phyloP scores from a whole-genome alignment of 2,888 invertebrate species.

The Ectropis crepuscularia region DNA sequence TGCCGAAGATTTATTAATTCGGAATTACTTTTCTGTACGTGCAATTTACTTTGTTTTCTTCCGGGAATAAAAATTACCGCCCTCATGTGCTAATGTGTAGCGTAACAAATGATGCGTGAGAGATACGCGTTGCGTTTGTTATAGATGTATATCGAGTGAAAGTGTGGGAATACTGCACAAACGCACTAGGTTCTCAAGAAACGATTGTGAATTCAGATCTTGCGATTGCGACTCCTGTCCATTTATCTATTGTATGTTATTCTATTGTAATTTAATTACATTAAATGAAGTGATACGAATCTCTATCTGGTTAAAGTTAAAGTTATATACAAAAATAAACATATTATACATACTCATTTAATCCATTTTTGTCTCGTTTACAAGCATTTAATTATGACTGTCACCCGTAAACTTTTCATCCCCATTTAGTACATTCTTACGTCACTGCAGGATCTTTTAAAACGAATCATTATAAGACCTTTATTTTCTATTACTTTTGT shows the following conservation, averaged over 20 bases:
- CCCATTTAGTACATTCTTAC: too few relatives aligned
- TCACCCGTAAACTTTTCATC: too few relatives aligned
- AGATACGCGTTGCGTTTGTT: constrained; percentile 26
- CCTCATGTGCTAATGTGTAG: constrained; percentile 20
- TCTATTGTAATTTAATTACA: constrained; percentile 14
- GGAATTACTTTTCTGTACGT: constrained; percentile 60
- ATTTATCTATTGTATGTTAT: neutral
- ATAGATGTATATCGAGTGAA: constrained; percentile 30
- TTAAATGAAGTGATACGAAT: neutral
- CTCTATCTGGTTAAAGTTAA: too few relatives aligned
- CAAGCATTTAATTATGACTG: too few relatives aligned
- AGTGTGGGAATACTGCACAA: constrained; percentile 38
- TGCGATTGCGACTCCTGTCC: constrained; percentile 26
- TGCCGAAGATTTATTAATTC: constrained; percentile 73
- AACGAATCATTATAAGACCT: neutral
- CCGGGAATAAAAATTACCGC: constrained; percentile 21
- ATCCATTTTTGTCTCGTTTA: too few relatives aligned
- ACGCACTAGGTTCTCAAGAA: constrained; percentile 34
- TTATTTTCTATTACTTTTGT: too few relatives aligned
- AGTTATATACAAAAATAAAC: too few relatives aligned
- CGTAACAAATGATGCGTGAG: constrained; percentile 29
- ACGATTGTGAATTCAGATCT: constrained; percentile 24
- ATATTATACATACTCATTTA: too few relatives aligned
- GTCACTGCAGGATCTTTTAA: too few relatives aligned
- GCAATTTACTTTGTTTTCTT: constrained; percentile 40